Base-by-base conservation (phyloP, 2,113 vertebrate genomes). In the Epinephelus fuscoguttatus region DNA sequence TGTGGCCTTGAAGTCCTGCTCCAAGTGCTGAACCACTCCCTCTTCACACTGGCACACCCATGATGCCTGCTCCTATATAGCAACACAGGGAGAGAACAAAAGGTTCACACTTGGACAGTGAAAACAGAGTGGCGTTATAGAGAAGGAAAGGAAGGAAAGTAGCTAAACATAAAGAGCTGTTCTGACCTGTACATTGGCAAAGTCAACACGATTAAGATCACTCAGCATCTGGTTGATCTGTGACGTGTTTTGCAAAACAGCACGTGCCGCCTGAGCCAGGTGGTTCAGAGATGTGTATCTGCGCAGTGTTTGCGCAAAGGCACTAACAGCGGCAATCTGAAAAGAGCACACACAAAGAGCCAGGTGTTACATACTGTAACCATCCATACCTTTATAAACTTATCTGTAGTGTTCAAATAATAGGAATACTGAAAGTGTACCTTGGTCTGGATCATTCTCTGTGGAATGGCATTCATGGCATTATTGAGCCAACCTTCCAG, bases 221-320 rank as follows among this genome's bases (percentile, higher is more conserved):
- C 97, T 99, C 79, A 99, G 98, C 98, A 99, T 99, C 96, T 99
- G 98, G 95, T 97, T 99, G 86, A 99, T 99, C 94, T 99, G 98
- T 1, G 98, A 98, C 0, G 98, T 98, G 95, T 99, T 99, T 92
- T 99, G 98, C 76, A 99, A 96, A 85, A 99, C 98, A 0, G 98
- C 98, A 0, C 98, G 97, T 0, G 98, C 98, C 0, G 98, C 98
- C 93, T 99, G 98, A 0, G 98, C 98, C 91, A 99, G 95, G 93
- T 99, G 98, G 94, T 99, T 99, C 18, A 99, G 96, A 42, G 98
- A 99, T 0, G 98, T 99, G 96, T 99, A 99, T 78, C 98, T 95
- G 84, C 98, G 96, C 79, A 99, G 92, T 0, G 98, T 99, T 95
- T 99, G 98, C 0, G 98, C 98, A 14, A 99, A 99, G 95, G 98